Evolutionary conservation across 2,113 vertebrate species (phyloP).

Genomic region (Mesembrinibis cayennensis): DNA sequence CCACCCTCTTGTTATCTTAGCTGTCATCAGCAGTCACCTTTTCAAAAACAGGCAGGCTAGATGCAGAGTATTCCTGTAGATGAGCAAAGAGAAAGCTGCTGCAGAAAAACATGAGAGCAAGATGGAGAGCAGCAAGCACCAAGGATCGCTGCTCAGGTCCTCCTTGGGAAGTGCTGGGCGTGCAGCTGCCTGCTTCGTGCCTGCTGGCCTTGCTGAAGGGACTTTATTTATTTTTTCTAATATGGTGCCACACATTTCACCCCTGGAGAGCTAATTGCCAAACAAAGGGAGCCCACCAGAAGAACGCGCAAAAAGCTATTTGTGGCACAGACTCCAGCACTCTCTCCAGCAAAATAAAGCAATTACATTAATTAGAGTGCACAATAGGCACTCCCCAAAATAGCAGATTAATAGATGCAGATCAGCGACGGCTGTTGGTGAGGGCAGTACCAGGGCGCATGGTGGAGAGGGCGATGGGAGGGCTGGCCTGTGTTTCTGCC

Average conservation of each 20-base stretch:
- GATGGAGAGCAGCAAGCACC: background rate
- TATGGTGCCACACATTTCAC: background rate
- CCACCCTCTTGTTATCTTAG: slow-evolving; percentile 62
- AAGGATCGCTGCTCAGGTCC: background rate
- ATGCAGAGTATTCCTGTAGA: slow-evolving; percentile 50
- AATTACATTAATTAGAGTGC: background rate
- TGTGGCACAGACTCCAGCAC: background rate
- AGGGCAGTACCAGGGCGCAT: background rate
- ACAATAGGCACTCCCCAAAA: background rate
- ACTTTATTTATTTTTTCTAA: background rate
- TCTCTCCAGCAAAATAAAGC: slow-evolving; percentile 13
- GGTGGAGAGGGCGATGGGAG: rapidly evolving
- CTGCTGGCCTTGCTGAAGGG: background rate
- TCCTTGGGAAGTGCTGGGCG: background rate
- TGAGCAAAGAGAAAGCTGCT: slow-evolving; percentile 50
- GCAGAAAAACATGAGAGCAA: slow-evolving; percentile 19
- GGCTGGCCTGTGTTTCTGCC: rapidly evolving
- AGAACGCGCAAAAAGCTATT: background rate
- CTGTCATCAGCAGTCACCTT: slow-evolving; percentile 54
- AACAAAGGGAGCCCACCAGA: slow-evolving; percentile 4
- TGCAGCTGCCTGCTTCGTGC: background rate
- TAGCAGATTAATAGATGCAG: background rate
- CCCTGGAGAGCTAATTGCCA: background rate
- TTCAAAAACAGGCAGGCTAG: slow-evolving; percentile 30
- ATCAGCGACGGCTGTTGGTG: background rate